These are phyloP conservation scores for Hystrix brachyura DNA, from an alignment of 2,113 vertebrate species.

Conservation along the genomic window DNA sequence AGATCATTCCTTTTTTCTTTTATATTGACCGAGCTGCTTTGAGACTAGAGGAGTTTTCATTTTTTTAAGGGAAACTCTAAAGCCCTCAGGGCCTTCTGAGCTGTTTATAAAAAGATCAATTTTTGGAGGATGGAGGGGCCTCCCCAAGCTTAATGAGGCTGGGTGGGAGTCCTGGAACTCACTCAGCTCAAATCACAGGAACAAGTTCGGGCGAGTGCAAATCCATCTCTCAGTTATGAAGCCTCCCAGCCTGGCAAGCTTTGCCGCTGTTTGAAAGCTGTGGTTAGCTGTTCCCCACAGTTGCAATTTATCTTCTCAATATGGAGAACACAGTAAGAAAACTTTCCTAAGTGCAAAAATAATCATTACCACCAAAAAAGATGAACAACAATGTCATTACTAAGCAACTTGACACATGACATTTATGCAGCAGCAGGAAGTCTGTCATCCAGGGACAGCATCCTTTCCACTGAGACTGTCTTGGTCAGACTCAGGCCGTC, in stretches of 20 bases:
- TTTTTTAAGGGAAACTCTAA: conserved; percentile 86
- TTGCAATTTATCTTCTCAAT: conserved; percentile 65
- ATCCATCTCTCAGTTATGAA: conserved; percentile 32
- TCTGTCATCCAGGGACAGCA: conserved; percentile 66
- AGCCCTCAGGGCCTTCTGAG: conserved; percentile 81
- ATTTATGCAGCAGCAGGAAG: conserved; percentile 56
- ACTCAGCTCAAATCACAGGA: neutral
- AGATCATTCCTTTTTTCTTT: conserved; percentile 82
- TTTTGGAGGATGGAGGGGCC: conserved; percentile 80
- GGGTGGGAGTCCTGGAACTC: conserved; percentile 57
- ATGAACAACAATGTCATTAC: conserved; percentile 74
- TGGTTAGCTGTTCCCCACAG: conserved; percentile 37
- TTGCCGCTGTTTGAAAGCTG: conserved; percentile 73
- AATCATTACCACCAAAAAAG: conserved; percentile 68
- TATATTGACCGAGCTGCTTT: conserved; percentile 84
- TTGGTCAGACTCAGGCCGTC: conserved; percentile 79
- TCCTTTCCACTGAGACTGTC: conserved; percentile 65
- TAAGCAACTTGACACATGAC: conserved; percentile 68
- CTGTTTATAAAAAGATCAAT: conserved; percentile 85
- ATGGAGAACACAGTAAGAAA: conserved; percentile 47
- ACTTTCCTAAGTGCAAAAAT: conserved; percentile 72
- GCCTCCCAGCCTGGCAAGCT: neutral
- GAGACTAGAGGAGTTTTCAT: conserved; percentile 82
- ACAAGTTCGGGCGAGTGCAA: conserved; percentile 46
- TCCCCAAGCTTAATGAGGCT: conserved; percentile 64